phyloP scores from a whole-genome alignment of 2,888 invertebrate genomes.

The Crossocerus cetratus region DNA sequence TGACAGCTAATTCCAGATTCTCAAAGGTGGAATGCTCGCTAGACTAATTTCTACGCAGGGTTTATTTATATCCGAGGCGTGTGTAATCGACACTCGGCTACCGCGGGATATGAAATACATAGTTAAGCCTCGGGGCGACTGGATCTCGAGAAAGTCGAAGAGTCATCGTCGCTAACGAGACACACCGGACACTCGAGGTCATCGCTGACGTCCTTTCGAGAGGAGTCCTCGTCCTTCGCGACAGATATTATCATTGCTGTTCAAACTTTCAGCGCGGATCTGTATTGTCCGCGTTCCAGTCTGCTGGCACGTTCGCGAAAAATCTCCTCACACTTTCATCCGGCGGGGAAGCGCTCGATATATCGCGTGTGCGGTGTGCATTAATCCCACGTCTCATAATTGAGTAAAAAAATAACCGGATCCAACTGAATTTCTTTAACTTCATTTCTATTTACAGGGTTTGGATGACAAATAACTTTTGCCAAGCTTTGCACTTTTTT shows the following conservation, averaged over 20 bases:
- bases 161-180: slow-evolving; percentile 73
- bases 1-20: slow-evolving; percentile 30
- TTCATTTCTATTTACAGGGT: too few relatives aligned
- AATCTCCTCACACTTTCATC: too few relatives aligned
- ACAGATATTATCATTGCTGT: slow-evolving; percentile 55
- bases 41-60: slow-evolving; percentile 56
- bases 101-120: slow-evolving; percentile 56
- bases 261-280: slow-evolving; percentile 37
- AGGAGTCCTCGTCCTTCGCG: slow-evolving; percentile 53
- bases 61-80: slow-evolving; percentile 61
- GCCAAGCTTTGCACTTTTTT: too few relatives aligned
- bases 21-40: slow-evolving; percentile 35
- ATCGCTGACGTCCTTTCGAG: slow-evolving; percentile 56
- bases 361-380: too few relatives aligned
- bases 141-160: slow-evolving; percentile 55
- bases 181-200: slow-evolving; percentile 54
- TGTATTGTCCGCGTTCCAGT: background rate
- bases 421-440: too few relatives aligned
- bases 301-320: too few relatives aligned
- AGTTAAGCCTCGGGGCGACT: slow-evolving; percentile 33
- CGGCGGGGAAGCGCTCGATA: too few relatives aligned
- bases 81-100: slow-evolving; percentile 73
- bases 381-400: too few relatives aligned
- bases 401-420: too few relatives aligned
- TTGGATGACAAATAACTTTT: too few relatives aligned